These are phyloP conservation scores for Anarhynchus alexandrinus DNA, from an alignment of 2,113 vertebrate genomes.

Conservation along the genomic window DNA sequence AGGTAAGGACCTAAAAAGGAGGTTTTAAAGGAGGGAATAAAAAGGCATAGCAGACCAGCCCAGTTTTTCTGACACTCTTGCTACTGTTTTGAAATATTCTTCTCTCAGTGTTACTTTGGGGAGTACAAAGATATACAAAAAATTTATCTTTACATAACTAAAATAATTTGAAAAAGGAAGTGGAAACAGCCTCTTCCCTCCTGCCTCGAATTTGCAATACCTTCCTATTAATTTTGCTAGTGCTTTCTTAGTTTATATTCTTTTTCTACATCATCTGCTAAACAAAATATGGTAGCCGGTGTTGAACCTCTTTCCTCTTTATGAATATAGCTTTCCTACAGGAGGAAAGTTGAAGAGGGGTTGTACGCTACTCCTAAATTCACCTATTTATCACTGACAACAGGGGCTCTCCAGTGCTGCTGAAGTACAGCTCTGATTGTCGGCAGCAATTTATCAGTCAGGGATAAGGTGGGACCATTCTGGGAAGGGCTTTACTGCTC, in stretches of 20 bases:
- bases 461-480: neutral
- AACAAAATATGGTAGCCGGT: neutral
- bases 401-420: neutral
- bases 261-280: neutral
- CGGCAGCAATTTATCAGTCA: neutral
- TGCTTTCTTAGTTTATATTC: neutral
- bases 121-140: neutral
- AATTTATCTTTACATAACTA: neutral
- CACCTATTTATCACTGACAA: neutral
- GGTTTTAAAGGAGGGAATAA: neutral
- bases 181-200: neutral
- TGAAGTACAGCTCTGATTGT: neutral
- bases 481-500: slow-evolving; percentile 5
- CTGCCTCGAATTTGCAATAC: neutral
- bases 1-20: neutral
- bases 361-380: neutral
- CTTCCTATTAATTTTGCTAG: neutral
- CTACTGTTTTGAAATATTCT: neutral
- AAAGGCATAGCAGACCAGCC: neutral
- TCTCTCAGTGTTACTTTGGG: neutral
- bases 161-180: neutral
- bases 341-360: neutral
- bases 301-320: neutral
- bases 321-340: neutral
- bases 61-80: neutral